Percentiles rank a stretch among this genome's conserved stretches.
Conservation (phyloP, 2,797 vertebrate species). For the Acipenser oxyrinchus region DNA sequence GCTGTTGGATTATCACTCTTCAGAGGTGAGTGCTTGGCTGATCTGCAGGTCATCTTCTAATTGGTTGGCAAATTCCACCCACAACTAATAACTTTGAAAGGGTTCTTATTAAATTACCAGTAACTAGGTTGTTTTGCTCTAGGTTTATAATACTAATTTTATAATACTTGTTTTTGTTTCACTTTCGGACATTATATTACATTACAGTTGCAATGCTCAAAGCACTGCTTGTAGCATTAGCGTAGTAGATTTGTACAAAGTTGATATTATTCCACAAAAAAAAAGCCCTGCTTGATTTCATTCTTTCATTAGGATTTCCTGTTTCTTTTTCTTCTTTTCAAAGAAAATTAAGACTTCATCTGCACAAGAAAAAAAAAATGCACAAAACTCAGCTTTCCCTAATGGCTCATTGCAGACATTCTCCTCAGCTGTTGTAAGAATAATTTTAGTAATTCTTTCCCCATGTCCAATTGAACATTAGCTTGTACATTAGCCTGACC, state of each 20-base stretch:
- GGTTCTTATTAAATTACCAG: too few species aligned
- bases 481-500: slow-evolving; percentile 79
- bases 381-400: slow-evolving; percentile 50
- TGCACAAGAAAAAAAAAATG: slow-evolving; percentile 3
- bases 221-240: too few species aligned
- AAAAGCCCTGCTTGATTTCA: slow-evolving; percentile 27
- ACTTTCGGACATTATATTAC: too few species aligned
- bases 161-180: too few species aligned
- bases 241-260: too few species aligned
- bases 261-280: not conserved
- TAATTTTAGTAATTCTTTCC: slow-evolving; percentile 78
- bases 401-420: slow-evolving; percentile 70
- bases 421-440: slow-evolving; percentile 74
- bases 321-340: slow-evolving; percentile 13
- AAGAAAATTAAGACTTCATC: slow-evolving; percentile 30
- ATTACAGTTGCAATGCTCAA: too few species aligned
- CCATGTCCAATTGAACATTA: slow-evolving; percentile 80
- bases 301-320: slow-evolving; percentile 40
- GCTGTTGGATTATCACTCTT: slow-evolving; percentile 74
- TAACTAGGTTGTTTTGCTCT: too few species aligned
- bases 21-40: slow-evolving; percentile 62
- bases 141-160: too few species aligned
- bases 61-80: slow-evolving; percentile 55
- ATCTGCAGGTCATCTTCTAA: slow-evolving; percentile 55
- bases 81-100: slow-evolving; percentile 51